These are phyloP conservation scores for Cryptops parisi DNA, from an alignment of 2,888 invertebrate species.

Conservation along the genomic window DNA sequence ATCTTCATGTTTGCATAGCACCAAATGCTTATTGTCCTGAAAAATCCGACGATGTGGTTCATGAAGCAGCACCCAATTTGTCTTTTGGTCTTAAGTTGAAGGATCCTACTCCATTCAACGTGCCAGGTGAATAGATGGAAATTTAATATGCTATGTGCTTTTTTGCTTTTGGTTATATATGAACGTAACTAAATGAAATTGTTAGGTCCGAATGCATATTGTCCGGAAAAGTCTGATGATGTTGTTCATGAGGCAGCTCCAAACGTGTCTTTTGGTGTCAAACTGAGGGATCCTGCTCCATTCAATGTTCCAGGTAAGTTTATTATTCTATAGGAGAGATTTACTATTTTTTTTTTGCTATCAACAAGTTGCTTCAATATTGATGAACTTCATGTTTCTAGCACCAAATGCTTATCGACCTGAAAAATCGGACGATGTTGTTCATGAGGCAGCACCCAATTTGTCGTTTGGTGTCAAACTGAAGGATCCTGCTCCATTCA, in stretches of 20 bases:
- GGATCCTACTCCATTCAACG: not conserved
- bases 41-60: constrained; percentile 43
- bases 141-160: too few species aligned
- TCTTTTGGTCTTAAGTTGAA: constrained; percentile 51
- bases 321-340: too few species aligned
- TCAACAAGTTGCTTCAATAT: too few species aligned
- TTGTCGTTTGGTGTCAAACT: constrained; percentile 56
- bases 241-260: constrained; percentile 42
- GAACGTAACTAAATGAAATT: not conserved
- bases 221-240: constrained; percentile 51
- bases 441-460: constrained; percentile 44
- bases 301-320: constrained; percentile 52
- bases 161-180: too few species aligned
- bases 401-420: constrained; percentile 78
- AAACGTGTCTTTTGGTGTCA: constrained; percentile 56
- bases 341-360: too few species aligned
- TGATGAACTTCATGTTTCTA: too few species aligned
- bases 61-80: constrained; percentile 47
- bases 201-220: constrained; percentile 68
- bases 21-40: constrained; percentile 74
- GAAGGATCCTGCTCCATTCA: not conserved
- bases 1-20: too few species aligned
- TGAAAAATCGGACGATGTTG: constrained; percentile 47
- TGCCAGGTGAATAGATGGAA: constrained; percentile 4
- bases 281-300: constrained; percentile 45